Evolutionary conservation across 1,140 invertebrate genomes (phyloP).

Genomic region (Aradophagus sp.): DNA sequence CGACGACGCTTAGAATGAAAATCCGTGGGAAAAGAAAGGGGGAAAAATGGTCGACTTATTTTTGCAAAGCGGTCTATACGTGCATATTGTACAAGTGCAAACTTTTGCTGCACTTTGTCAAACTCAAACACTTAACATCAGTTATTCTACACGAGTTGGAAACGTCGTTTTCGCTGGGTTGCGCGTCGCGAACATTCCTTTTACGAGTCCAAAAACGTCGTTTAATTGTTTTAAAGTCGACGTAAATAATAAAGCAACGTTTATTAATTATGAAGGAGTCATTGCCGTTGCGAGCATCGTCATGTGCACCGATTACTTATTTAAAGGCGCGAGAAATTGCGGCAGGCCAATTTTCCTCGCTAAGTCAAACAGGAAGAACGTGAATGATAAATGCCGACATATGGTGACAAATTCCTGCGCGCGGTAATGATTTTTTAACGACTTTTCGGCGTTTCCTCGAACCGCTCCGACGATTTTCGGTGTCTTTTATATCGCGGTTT

Average conservation of each 20-base stretch:
- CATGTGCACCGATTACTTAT: conserved; percentile 8
- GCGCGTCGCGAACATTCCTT: conserved; percentile 12
- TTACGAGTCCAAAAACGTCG: too few relatives aligned
- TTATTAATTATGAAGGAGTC: too few relatives aligned
- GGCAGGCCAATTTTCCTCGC: conserved; percentile 7
- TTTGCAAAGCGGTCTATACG: conserved; percentile 13
- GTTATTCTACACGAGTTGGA: conserved; percentile 13
- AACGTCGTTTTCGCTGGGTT: conserved; percentile 17
- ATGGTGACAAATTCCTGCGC: conserved; percentile 27
- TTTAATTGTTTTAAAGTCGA: too few relatives aligned
- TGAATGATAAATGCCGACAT: conserved; percentile 32
- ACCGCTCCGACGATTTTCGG: too few relatives aligned
- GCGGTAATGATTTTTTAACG: conserved; percentile 37
- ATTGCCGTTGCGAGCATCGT: too few relatives aligned
- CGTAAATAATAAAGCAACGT: too few relatives aligned
- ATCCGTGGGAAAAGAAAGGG: conserved; percentile 8
- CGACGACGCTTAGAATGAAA: too few relatives aligned
- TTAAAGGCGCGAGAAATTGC: conserved; percentile 13
- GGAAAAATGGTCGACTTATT: too few relatives aligned
- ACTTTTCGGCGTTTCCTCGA: too few relatives aligned
- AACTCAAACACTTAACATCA: conserved; percentile 26
- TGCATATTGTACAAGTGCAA: conserved; percentile 17
- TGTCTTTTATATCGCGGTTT: too few relatives aligned
- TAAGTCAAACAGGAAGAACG: conserved; percentile 18
- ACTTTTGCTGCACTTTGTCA: conserved; percentile 25